A percentile compares a stretch with the other conserved stretches of the same genome.
phyloP scores from a whole-genome alignment of 92 coral and sea anemone species.

The Parazoanthus swiftii region DNA sequence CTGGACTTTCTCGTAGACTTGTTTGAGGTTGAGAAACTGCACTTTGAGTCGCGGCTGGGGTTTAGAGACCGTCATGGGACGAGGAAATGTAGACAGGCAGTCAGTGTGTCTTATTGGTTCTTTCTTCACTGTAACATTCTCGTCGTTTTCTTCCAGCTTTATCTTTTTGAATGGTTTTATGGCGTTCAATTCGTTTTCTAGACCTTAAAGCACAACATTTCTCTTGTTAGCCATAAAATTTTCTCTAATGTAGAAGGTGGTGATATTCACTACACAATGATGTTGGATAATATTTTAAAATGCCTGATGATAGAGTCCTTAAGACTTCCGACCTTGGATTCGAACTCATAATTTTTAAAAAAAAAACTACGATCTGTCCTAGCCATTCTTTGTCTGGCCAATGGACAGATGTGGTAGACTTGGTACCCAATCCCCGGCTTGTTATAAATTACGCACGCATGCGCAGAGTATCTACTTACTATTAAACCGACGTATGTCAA shows the following conservation, averaged over 20 bases:
- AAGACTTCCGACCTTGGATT: background rate
- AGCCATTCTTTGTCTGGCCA: too few relatives aligned
- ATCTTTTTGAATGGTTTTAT: background rate
- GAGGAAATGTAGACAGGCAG: background rate
- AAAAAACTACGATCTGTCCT: background rate
- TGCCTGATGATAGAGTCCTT: background rate
- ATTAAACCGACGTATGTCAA: background rate
- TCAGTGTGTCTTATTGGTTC: background rate
- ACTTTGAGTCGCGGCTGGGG: conserved; percentile 26
- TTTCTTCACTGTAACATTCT: conserved; percentile 6
- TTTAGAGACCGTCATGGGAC: background rate
- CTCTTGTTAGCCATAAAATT: background rate
- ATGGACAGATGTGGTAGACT: too few relatives aligned
- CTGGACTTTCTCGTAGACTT: conserved; percentile 88
- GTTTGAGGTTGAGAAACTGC: conserved; percentile 45
- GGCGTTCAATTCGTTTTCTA: background rate
- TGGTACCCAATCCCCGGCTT: too few relatives aligned
- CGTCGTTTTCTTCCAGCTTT: conserved; percentile 6
- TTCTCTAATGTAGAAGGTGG: background rate
- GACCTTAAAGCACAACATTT: background rate
- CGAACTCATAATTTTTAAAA: too few relatives aligned
- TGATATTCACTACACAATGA: too few relatives aligned
- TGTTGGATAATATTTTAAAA: too few relatives aligned
- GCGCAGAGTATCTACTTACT: background rate
- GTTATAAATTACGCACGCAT: background rate